These are phyloP conservation scores for Bubalus kerabau DNA, from an alignment of 2,113 vertebrate genomes.

Conservation along the genomic window DNA sequence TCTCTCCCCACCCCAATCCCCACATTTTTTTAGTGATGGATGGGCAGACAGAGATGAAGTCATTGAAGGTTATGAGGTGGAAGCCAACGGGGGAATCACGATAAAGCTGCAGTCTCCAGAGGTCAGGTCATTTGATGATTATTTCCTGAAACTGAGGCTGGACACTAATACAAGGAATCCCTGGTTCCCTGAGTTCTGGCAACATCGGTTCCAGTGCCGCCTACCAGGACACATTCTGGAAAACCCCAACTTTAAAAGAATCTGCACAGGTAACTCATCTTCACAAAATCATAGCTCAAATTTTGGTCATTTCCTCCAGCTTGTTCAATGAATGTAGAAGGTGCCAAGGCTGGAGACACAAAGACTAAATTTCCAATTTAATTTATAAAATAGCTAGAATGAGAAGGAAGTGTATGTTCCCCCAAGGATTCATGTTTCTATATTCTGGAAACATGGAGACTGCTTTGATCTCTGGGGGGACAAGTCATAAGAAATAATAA, in stretches of 20 bases:
- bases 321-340: neutral
- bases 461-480: neutral
- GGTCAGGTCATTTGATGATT: constrained; percentile 93
- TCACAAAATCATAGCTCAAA: neutral
- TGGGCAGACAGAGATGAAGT: constrained; percentile 99
- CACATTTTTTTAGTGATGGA: constrained; percentile 87
- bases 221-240: constrained; percentile 91
- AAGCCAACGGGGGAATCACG: constrained; percentile 97
- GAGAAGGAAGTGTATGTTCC: neutral
- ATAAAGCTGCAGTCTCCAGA: constrained; percentile 96
- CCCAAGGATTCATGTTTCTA: neutral
- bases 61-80: constrained; percentile 95
- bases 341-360: neutral
- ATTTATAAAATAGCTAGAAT: neutral
- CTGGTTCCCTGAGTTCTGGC: constrained; percentile 99
- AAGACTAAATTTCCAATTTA: neutral
- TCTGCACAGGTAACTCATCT: constrained; percentile 89
- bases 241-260: constrained; percentile 92
- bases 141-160: constrained; percentile 94
- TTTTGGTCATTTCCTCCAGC: neutral
- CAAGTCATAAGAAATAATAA: neutral
- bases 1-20: constrained; percentile 10
- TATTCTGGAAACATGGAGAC: neutral
- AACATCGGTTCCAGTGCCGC: constrained; percentile 97
- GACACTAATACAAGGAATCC: constrained; percentile 95